Base-by-base conservation (phyloP, 2,113 vertebrate genomes). In the Alaudala cheleensis region DNA sequence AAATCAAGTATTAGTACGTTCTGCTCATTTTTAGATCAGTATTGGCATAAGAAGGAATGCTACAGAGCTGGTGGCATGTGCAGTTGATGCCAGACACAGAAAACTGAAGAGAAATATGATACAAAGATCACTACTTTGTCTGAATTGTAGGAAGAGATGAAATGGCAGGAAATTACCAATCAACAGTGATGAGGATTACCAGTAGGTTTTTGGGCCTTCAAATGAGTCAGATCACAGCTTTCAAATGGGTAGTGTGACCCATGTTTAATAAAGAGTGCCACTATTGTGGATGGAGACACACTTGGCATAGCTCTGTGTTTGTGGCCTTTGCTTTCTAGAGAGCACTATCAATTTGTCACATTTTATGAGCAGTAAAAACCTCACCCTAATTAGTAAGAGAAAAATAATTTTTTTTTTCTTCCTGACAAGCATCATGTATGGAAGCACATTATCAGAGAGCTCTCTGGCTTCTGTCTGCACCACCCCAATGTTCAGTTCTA, bases 321-420 rank as follows among this genome's bases (percentile, higher is more conserved):
- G 65, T 0, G 0, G n/a, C 47, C 64, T 90, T 78, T 80, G 39
- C 57, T 81, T 81, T 89, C 72, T 49, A 49, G 66, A 77, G 37
- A 93, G 25, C 34, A 37, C 34, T 49, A 67, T 85, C 47, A 92
- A 58, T 84, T 91, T 94, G 77, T 93, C 89, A 86, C 51, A 70
- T 92, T 93, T 91, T 90, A 92, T 81, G 80, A 93, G 73, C 64
- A 80, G 44, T 81, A 79, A 94, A 89, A 79, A 66, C 58, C 72
- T 95, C 73, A 91, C 51, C 17, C n/a, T 86, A 67, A 81, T 95
- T 94, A 85, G 85, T 82, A 96, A 86, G 51, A 94, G 79, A 88
- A 97, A 93, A 66, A 62, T 50, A 92, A 78, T 51, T n/a, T 80
- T 90, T 93, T 84, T 56, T 70, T 69, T 61, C 22, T 88, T 95